Base-by-base conservation (phyloP, 2,797 vertebrate species). In the Poecilia picta region DNA sequence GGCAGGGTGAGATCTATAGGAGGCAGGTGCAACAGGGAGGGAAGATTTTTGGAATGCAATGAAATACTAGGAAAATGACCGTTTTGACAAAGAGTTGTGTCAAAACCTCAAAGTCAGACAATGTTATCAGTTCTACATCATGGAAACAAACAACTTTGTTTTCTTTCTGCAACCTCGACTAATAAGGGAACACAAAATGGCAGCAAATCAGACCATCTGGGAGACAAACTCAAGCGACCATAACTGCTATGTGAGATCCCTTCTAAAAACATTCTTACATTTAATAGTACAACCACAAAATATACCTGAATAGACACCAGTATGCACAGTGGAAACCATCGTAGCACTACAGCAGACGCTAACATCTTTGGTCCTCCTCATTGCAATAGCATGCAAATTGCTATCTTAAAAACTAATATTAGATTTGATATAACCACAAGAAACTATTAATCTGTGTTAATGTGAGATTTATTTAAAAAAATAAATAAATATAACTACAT, bases 11-110 rank as follows among this genome's bases (percentile, higher is more conserved):
- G 49, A 77, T 71, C 51, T 12, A 39, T 33, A 49, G 62, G 76
- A 72, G 72, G 36, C 75, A 57, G 55, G 74, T 81, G 79, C 13
- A 39, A 70, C 33, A 33, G 1, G 68, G 75, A 77, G 64, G n/a
- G 33, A n/a, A 81, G 73, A 4, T 53, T 31, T 49, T 72, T 28
- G 3, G 43, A 51, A 36, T 7, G 23, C 31, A 73, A 18, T 51
- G 20, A 20, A 25, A 66, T 10, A 20, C 33, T 39, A 73, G 18
- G 25, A 64, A 20, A 28, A 18, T 36, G 15, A 18, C 6, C 1
- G 7, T 15, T 41, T 41, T 43, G 39, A 41, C 36, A 68, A 68
- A 68, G 23, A 25, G 12, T 20, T 5, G 36, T 25, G 20, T 66
- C 8, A 39, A 39, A 66, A 66, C 1, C 6, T 31, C 57, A 59